Evolutionary conservation across 1,140 invertebrate species (phyloP).

Genomic region (Helicoverpa armigera): DNA sequence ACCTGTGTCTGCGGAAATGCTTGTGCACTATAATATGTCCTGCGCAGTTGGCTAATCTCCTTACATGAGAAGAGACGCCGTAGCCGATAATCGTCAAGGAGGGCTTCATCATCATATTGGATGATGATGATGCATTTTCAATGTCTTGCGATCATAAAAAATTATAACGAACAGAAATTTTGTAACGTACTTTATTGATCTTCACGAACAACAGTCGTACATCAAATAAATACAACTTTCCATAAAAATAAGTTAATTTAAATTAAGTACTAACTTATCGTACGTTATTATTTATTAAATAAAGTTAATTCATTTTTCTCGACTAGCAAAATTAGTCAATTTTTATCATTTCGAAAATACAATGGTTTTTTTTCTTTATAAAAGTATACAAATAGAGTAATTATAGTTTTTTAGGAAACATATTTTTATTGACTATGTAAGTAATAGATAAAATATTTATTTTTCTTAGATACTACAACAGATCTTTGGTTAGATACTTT

Average conservation of each 20-base stretch:
- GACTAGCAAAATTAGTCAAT: constrained; percentile 37
- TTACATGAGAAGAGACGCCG: no score
- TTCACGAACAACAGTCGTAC: constrained; percentile 4
- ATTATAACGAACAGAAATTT: neutral
- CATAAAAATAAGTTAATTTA: constrained; percentile 40
- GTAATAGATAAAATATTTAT: neutral
- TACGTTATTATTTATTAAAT: neutral
- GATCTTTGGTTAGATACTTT: constrained; percentile 29
- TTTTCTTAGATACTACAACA: neutral
- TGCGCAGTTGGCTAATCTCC: no score
- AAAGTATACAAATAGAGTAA: no score
- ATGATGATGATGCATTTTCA: no score
- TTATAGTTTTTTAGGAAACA: no score
- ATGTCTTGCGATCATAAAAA: neutral
- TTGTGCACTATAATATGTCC: no score
- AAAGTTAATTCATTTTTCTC: constrained; percentile 15
- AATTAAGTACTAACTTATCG: neutral
- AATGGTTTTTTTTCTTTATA: neutral
- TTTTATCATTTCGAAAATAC: neutral
- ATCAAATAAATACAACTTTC: constrained; percentile 41
- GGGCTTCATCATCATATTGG: no score
- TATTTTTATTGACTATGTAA: no score
- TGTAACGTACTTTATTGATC: constrained; percentile 24
- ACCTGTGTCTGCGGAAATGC: no score
- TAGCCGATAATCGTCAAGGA: no score